A percentile compares a stretch with the other conserved stretches of the same genome.
phyloP scores from a whole-genome alignment of 1,140 invertebrate species.

The Drosophila malerkotliana region DNA sequence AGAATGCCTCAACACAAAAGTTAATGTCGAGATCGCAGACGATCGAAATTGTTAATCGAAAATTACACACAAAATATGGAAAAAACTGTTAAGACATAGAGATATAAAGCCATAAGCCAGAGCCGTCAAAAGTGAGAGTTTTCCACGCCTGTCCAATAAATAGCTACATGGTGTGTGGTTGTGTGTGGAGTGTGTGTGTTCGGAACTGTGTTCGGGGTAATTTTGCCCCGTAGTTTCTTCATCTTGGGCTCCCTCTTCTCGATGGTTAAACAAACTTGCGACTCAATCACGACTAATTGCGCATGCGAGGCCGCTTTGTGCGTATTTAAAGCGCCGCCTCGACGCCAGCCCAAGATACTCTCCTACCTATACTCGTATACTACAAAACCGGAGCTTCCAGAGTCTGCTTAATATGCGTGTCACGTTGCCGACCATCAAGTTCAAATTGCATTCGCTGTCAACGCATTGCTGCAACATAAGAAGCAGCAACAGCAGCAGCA shows the following conservation, averaged over 20 bases:
- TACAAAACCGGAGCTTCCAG: constrained; percentile 72
- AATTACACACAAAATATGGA: constrained; percentile 38
- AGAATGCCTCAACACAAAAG: not conserved
- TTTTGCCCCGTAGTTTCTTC: constrained; percentile 50
- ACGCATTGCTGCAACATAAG: constrained; percentile 62
- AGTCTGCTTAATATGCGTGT: constrained; percentile 78
- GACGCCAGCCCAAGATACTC: not conserved
- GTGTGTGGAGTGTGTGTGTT: constrained; percentile 15
- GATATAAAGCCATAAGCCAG: constrained; percentile 27
- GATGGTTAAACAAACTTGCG: constrained; percentile 73
- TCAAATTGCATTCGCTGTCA: constrained; percentile 83
- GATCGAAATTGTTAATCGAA: constrained; percentile 64
- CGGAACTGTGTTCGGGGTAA: constrained; percentile 17
- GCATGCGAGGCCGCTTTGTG: constrained; percentile 74
- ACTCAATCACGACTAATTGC: constrained; percentile 82
- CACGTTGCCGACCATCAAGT: constrained; percentile 82
- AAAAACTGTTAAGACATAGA: constrained; percentile 52
- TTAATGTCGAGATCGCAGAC: constrained; percentile 38
- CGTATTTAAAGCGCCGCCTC: constrained; percentile 78
- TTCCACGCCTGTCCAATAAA: constrained; percentile 57
- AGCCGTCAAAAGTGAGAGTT: constrained; percentile 76
- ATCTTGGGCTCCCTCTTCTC: constrained; percentile 44
- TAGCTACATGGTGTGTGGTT: constrained; percentile 19
- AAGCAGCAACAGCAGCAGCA: constrained; percentile 14
- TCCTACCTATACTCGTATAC: constrained; percentile 31